Conservation (phyloP, 2,888 invertebrate species). For the Vannuccia rotundouncinata region DNA sequence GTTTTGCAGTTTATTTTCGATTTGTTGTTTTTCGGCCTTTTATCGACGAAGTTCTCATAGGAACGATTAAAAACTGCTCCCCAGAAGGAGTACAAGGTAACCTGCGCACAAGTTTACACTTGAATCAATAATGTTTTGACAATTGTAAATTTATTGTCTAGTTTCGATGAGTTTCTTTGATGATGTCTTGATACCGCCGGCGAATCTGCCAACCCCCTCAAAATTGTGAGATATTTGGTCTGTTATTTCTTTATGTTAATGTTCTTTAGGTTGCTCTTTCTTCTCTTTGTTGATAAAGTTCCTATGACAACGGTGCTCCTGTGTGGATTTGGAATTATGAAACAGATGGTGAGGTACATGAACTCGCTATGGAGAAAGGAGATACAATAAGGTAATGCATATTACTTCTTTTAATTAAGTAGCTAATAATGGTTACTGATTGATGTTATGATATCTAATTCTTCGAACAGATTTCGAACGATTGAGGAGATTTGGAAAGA, state of each 20-base stretch:
- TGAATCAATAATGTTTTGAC: too few species aligned
- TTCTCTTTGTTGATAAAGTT: too few species aligned
- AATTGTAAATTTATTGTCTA: too few species aligned
- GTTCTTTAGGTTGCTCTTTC: too few species aligned
- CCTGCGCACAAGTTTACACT: too few species aligned
- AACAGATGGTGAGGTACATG: constrained; percentile 72
- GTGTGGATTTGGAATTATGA: constrained; percentile 94
- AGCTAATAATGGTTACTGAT: not conserved
- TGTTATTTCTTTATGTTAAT: not conserved
- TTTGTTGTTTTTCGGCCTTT: constrained; percentile 90
- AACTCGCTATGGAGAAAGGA: constrained; percentile 77
- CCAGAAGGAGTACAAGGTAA: constrained; percentile 74
- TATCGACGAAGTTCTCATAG: constrained; percentile 83
- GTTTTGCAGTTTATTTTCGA: constrained; percentile 77
- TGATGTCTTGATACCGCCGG: constrained; percentile 17
- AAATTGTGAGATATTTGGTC: not conserved
- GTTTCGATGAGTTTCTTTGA: constrained; percentile 81
- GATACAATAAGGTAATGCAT: constrained; percentile 62
- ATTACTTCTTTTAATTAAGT: constrained; percentile 17
- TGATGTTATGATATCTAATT: not conserved
- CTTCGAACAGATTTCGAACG: constrained; percentile 66
- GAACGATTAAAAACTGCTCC: constrained; percentile 82
- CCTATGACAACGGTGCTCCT: constrained; percentile 56
- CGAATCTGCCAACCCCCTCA: not conserved
- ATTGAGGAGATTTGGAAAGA: constrained; percentile 82